A percentile compares a stretch with the other conserved stretches of the same genome.
These are phyloP conservation scores for Choloepus hoffmanni DNA, from an alignment of 2,113 vertebrate species.

Conservation along the genomic window DNA sequence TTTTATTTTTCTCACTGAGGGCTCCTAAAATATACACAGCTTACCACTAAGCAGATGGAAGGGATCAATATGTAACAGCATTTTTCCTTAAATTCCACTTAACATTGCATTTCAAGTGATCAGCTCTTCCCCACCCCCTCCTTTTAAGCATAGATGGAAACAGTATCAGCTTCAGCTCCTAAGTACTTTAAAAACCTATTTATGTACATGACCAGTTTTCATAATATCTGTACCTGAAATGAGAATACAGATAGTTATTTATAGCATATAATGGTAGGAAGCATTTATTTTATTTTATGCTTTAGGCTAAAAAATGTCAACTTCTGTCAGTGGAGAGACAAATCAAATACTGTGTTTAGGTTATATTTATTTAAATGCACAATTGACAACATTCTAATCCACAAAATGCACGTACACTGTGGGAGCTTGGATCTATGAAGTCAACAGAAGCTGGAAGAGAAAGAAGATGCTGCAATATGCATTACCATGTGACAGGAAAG, in stretches of 20 bases:
- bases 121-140: not conserved
- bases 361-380: not conserved
- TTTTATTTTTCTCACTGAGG: not conserved
- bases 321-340: conserved; percentile 44
- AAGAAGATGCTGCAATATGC: too few species aligned
- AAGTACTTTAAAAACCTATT: not conserved
- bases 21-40: not conserved
- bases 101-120: not conserved
- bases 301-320: not conserved
- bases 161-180: not conserved
- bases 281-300: not conserved
- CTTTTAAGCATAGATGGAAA: conserved; percentile 50
- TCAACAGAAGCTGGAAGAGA: too few species aligned
- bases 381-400: not conserved
- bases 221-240: not conserved
- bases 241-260: not conserved
- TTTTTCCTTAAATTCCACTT: conserved; percentile 9
- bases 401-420: not conserved
- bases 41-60: not conserved
- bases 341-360: conserved; percentile 47
- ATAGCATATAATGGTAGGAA: not conserved
- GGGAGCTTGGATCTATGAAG: too few species aligned
- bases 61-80: not conserved
- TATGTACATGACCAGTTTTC: not conserved
- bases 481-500: too few species aligned